These are phyloP conservation scores for Corythornis madagascariensis DNA, from an alignment of 2,113 vertebrate species.

Conservation along the genomic window DNA sequence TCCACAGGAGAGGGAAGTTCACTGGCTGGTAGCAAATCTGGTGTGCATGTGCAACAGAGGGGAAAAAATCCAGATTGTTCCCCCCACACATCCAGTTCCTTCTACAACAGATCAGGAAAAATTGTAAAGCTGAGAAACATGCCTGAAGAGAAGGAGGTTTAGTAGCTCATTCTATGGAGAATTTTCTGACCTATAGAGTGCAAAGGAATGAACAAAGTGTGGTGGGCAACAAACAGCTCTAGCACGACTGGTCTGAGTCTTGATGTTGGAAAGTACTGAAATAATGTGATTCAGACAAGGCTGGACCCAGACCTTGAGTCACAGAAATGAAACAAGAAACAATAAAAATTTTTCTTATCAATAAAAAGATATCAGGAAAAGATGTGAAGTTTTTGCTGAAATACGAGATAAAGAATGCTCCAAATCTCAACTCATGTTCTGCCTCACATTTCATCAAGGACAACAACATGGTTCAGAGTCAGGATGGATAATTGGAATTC, in stretches of 20 bases:
- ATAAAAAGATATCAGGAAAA: background rate
- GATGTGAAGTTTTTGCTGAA: background rate
- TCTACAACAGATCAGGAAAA: background rate
- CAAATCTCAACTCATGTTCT: background rate
- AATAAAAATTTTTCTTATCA: background rate
- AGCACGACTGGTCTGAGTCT: background rate
- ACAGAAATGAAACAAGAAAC: background rate
- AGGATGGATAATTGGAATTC: background rate
- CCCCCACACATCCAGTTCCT: background rate
- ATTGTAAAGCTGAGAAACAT: background rate
- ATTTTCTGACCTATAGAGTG: background rate
- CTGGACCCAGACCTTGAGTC: background rate
- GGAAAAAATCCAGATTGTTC: background rate
- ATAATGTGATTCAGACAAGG: background rate
- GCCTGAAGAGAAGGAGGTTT: background rate
- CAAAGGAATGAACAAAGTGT: background rate
- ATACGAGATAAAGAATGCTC: background rate
- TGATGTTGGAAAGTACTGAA: background rate
- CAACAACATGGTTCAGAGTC: background rate
- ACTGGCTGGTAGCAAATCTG: background rate
- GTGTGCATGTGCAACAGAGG: background rate
- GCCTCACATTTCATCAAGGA: background rate
- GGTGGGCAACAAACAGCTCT: background rate
- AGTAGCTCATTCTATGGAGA: background rate
- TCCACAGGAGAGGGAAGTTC: background rate